phyloP scores from a whole-genome alignment of 2,888 invertebrate genomes.

The Oxytorus armatus region DNA sequence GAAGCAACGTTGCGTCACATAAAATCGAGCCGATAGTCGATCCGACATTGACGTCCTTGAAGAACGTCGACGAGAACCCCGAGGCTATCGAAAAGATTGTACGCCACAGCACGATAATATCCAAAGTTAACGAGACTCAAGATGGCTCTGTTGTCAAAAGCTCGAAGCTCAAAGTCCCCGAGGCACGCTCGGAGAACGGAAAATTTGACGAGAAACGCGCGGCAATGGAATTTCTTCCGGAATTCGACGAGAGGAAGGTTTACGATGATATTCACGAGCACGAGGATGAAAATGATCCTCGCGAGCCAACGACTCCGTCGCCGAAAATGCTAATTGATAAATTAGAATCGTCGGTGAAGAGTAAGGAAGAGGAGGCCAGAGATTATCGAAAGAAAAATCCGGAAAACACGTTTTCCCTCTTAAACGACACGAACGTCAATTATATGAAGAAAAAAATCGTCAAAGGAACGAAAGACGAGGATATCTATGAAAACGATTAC shows the following conservation, averaged over 20 bases:
- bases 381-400: too few relatives aligned
- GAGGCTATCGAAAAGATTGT: constrained; percentile 22
- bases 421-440: constrained; percentile 79
- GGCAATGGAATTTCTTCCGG: constrained; percentile 21
- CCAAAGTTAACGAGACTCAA: background rate
- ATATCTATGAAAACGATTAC: constrained; percentile 49
- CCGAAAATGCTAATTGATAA: too few relatives aligned
- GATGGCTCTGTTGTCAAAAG: background rate
- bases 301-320: too few relatives aligned
- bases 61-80: constrained; percentile 41
- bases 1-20: constrained; percentile 49
- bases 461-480: constrained; percentile 39
- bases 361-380: too few relatives aligned
- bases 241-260: constrained; percentile 50
- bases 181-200: background rate
- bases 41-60: constrained; percentile 45
- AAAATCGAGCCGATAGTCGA: constrained; percentile 40
- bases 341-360: too few relatives aligned
- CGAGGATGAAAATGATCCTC: too few relatives aligned
- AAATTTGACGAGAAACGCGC: constrained; percentile 9
- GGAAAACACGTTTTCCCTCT: too few relatives aligned
- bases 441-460: constrained; percentile 53
- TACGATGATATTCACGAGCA: too few relatives aligned
- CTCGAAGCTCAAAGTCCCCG: constrained; percentile 16
- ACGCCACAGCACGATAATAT: background rate